Base-by-base conservation (phyloP, 2,797 vertebrate genomes). In the Cynopterus sphinx region DNA sequence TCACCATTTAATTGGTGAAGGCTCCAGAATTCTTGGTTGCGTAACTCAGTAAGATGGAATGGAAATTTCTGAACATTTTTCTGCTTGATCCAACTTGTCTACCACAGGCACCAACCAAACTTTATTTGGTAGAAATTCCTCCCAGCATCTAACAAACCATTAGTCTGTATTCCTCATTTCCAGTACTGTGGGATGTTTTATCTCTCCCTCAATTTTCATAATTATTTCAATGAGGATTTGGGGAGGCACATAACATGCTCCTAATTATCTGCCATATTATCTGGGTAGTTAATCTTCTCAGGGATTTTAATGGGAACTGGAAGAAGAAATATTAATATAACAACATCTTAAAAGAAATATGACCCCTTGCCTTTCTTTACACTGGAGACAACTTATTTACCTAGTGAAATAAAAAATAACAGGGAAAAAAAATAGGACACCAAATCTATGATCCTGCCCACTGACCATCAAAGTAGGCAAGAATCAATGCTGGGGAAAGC, bases 171-270 rank as follows among this genome's bases (percentile, higher is more conserved):
- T 96, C 36, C 51, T 87, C 51, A 74, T 91, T 84, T 89, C 53
- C 9, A 78, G 6, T 39, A 61, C 15, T 43, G 0, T 84, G 39
- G 41, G 79, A 67, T 24, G 21, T 91, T 93, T 93, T 95, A 46
- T 81, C 65, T 94, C 43, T 91, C 53, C 61, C 21, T 96, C 61
- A 41, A 9, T 86, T 93, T 94, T 22, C 39, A 59, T 70, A 95
- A 96, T 73, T 95, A 96, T 61, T 94, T 83, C 85, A 94, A 6
- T 49, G 46, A 82, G 33, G 90, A 88, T 85, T 65, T 90, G 24
- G 39, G 26, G 90, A 90, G 41, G 31, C 9, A n/a, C 71, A 87
- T 41, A 51, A 61, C 11, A 19, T 87, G 19, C 13, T 9, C 24
- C 46, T 82, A 85, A 57, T 59, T 81, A 82, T 10, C 59, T 94